These are phyloP conservation scores for Anthophora plumipes DNA, from an alignment of 2,888 invertebrate genomes.

Conservation along the genomic window DNA sequence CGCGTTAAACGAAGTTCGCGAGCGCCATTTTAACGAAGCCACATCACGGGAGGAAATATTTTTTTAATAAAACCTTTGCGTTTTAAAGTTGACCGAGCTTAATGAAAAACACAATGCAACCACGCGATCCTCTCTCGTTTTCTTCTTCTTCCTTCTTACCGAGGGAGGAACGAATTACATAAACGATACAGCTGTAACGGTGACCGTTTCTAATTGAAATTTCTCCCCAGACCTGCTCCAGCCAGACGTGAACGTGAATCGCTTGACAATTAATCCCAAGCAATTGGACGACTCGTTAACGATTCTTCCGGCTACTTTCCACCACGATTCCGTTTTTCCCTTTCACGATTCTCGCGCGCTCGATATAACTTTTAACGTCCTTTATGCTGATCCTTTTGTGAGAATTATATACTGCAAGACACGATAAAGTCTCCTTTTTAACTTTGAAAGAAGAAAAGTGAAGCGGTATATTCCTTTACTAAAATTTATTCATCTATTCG, in stretches of 20 bases:
- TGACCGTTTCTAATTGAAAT: conserved; percentile 45
- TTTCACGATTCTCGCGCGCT: too few species aligned
- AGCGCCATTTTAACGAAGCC: background rate
- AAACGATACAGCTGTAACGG: conserved; percentile 31
- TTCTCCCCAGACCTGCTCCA: conserved; percentile 1
- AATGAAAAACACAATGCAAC: conserved; percentile 25
- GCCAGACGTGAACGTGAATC: conserved; percentile 4
- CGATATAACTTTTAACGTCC: background rate
- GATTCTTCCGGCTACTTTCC: conserved; percentile 20
- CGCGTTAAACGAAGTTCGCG: background rate
- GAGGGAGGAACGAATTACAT: conserved; percentile 15
- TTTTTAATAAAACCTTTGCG: conserved; percentile 3
- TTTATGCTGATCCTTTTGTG: background rate
- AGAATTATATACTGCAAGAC: background rate
- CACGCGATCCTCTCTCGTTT: background rate
- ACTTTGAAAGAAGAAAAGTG: too few species aligned
- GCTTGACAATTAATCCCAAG: conserved; percentile 30
- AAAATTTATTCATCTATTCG: too few species aligned
- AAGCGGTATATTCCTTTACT: too few species aligned
- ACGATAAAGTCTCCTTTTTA: too few species aligned
- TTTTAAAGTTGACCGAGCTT: conserved; percentile 3
- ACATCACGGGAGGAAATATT: background rate
- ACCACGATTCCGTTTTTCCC: background rate
- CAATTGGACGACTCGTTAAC: conserved; percentile 16
- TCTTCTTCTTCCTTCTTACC: background rate